Evolutionary conservation across 2,888 invertebrate species (phyloP).

Genomic region (Listrodromus nycthemerus): DNA sequence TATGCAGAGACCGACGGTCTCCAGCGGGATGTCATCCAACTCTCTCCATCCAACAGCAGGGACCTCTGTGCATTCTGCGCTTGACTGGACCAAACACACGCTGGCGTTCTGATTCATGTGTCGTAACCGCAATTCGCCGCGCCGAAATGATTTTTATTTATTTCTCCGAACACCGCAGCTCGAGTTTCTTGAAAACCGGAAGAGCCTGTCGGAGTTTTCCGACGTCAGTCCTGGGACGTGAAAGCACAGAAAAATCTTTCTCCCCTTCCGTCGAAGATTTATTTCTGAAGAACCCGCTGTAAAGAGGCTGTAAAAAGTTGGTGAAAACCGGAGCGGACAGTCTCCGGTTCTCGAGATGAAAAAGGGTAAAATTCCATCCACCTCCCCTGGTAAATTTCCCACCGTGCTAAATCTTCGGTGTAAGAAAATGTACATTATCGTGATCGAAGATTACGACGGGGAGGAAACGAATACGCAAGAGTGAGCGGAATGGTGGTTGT

Average conservation of each 20-base stretch:
- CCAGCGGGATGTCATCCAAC: slow-evolving; percentile 34
- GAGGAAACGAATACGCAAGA: slow-evolving; percentile 2
- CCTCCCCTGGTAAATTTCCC: not conserved
- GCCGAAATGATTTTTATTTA: slow-evolving; percentile 36
- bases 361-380: slow-evolving; percentile 5
- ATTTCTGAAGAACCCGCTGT: slow-evolving; percentile 32
- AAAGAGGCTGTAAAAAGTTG: slow-evolving; percentile 24
- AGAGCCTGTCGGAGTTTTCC: slow-evolving; percentile 51
- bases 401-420: not conserved
- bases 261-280: slow-evolving; percentile 7
- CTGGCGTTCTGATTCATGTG: too few species aligned
- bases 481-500: not conserved
- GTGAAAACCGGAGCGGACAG: not conserved
- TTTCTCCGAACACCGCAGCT: slow-evolving; percentile 40
- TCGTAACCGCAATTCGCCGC: not conserved
- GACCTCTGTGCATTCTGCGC: not conserved
- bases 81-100: not conserved
- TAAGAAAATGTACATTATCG: not conserved
- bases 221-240: slow-evolving; percentile 24
- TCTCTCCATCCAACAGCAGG: not conserved
- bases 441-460: slow-evolving; percentile 42
- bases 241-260: slow-evolving; percentile 24
- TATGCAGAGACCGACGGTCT: not conserved
- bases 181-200: slow-evolving; percentile 51
- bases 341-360: not conserved